Conservation (phyloP, 2,888 invertebrate genomes). For the Apotomis capreana region DNA sequence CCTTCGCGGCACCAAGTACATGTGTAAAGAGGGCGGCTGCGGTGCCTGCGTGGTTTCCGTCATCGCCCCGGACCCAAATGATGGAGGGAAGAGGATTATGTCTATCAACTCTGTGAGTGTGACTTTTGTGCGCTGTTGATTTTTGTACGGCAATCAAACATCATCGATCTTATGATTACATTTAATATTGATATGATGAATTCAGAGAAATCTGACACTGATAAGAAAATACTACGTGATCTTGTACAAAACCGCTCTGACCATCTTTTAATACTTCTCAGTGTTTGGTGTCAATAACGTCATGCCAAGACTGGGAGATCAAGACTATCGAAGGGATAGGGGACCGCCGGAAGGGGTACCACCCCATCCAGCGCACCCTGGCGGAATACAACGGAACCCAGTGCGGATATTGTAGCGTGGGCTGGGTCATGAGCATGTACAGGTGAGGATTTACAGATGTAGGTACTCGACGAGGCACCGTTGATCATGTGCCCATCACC, state of each 20-base stretch:
- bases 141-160: no score
- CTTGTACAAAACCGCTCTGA: not conserved
- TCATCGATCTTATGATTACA: no score
- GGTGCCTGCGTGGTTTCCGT: constrained; percentile 56
- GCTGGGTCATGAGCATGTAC: constrained; percentile 69
- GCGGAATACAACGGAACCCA: constrained; percentile 86
- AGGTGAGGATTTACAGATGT: constrained; percentile 52
- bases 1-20: constrained; percentile 82
- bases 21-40: constrained; percentile 86
- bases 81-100: constrained; percentile 8
- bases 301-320: constrained; percentile 85
- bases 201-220: no score
- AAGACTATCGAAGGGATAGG: constrained; percentile 89
- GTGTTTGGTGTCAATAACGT: constrained; percentile 80
- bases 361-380: constrained; percentile 84
- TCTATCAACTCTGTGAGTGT: constrained; percentile 35
- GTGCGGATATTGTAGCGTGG: constrained; percentile 85
- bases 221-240: no score
- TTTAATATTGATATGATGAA: no score
- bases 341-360: constrained; percentile 83
- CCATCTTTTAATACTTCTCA: constrained; percentile 47
- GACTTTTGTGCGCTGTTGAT: no score
- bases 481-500: not conserved
- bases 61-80: constrained; percentile 4
- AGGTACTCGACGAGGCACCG: not conserved